Evolutionary conservation across 2,797 vertebrate genomes (phyloP), one percentile per base, ranked within the genome.

Genomic region (Linurgus olivaceus): DNA sequence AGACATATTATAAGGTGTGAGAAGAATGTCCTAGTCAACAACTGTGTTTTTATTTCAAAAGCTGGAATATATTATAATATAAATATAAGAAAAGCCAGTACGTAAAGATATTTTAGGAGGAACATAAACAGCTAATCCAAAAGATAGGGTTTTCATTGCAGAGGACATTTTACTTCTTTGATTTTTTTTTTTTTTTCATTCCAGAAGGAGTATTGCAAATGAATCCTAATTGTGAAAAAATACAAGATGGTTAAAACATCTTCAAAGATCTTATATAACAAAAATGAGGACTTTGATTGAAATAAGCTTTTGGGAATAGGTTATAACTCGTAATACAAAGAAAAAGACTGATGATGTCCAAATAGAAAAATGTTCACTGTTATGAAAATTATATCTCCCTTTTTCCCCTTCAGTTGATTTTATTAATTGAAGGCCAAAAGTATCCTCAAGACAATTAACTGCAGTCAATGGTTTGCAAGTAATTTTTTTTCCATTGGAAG

Each of bases 401-500:
- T 61, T 62, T 55, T 83, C 21, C 37, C 13, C 14, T 81, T 51
- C 9, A 11, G 24, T 42, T 59, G 37, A 67, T 88, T 94, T 93
- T 90, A 72, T 80, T 33, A 33, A 78, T 75, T 61, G 52, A 84
- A 75, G 33, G 90, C 78, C 93, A 71, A 54, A 89, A 86, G 13
- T 85, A 91, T 94, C 29, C 89, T 93, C 78, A 57, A 71, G 91
- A 71, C 35, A 92, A 40, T 82, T 80, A 67, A 78, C 52, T 71
- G n/a, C 33, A 87, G 74, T 89, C 57, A 91, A 24, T 2, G 4
- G 71, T 91, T 87, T 72, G 52, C 20, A 91, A 77, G 61, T 72
- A 92, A 88, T 65, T 29, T 37, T 71, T 71, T 95, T 96, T 92
- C 80, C 44, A 66, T 6, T 94, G 93, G 86, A 95, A 45, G 44